Conservation (phyloP, 1,140 invertebrate species). For the Ceratitis capitata region DNA sequence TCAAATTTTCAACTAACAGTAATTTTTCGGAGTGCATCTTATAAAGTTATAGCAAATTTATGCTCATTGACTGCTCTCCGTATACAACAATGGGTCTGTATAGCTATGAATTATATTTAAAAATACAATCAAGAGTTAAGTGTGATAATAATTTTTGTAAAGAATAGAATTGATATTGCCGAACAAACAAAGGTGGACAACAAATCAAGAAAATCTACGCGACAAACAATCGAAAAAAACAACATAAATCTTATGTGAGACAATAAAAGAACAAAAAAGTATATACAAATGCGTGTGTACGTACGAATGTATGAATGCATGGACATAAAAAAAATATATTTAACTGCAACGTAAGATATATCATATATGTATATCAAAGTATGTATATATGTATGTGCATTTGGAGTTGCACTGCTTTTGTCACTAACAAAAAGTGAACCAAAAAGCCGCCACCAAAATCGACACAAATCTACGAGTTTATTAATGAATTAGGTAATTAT, state of each 20-base stretch:
- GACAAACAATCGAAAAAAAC: not conserved
- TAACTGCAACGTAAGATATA: no score
- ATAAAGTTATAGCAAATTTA: not conserved
- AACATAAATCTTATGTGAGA: conserved; percentile 18
- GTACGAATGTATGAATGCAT: no score
- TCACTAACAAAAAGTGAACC: not conserved
- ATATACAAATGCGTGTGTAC: not conserved
- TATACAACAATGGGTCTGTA: conserved; percentile 32
- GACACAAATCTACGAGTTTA: not conserved
- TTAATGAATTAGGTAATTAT: not conserved
- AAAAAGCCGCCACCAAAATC: not conserved
- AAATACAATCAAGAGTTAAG: conserved; percentile 48
- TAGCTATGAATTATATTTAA: no score
- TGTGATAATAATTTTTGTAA: conserved; percentile 64
- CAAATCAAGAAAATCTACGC: conserved; percentile 16
- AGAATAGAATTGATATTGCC: conserved; percentile 19
- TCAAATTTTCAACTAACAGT: no score
- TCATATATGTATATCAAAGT: not conserved
- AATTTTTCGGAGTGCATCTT: not conserved
- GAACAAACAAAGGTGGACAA: not conserved
- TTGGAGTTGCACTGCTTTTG: not conserved
- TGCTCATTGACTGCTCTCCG: no score
- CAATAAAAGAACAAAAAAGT: not conserved
- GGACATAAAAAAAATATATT: no score
- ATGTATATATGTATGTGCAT: not conserved